phyloP scores from a whole-genome alignment of 2,113 vertebrate species.

The Butorides virescens region DNA sequence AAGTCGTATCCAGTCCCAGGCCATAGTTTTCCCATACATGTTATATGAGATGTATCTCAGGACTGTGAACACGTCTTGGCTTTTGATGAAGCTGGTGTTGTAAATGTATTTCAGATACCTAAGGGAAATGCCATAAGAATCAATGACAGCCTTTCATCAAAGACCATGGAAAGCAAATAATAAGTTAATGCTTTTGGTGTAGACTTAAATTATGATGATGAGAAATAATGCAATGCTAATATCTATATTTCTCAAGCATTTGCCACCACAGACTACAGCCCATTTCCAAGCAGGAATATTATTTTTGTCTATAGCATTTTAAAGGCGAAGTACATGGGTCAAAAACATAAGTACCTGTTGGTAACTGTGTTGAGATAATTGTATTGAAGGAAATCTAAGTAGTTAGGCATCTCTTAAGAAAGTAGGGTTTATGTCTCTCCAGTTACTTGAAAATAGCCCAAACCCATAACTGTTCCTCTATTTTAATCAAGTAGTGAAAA shows the following conservation, averaged over 20 bases:
- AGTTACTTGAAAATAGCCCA: background rate
- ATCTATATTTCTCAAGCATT: background rate
- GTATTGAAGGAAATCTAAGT: background rate
- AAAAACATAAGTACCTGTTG: background rate
- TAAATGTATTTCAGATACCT: constrained; percentile 86
- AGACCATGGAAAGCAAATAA: background rate
- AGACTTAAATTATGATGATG: background rate
- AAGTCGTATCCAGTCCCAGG: constrained; percentile 93
- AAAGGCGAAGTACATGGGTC: background rate
- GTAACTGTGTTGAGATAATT: background rate
- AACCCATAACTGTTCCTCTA: background rate
- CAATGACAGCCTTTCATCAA: background rate
- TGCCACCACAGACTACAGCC: background rate
- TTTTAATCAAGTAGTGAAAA: background rate
- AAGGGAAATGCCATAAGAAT: constrained; percentile 20
- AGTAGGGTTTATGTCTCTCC: background rate
- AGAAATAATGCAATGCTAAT: background rate
- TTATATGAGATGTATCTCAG: constrained; percentile 90
- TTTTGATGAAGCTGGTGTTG: constrained; percentile 82
- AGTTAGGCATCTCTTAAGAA: background rate
- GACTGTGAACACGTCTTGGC: constrained; percentile 91
- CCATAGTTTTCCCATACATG: constrained; percentile 88
- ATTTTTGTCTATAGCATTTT: background rate
- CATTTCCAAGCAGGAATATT: background rate
- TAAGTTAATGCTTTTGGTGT: background rate